phyloP scores from a whole-genome alignment of 2,797 vertebrate species.

The Gymnothorax javanicus region DNA sequence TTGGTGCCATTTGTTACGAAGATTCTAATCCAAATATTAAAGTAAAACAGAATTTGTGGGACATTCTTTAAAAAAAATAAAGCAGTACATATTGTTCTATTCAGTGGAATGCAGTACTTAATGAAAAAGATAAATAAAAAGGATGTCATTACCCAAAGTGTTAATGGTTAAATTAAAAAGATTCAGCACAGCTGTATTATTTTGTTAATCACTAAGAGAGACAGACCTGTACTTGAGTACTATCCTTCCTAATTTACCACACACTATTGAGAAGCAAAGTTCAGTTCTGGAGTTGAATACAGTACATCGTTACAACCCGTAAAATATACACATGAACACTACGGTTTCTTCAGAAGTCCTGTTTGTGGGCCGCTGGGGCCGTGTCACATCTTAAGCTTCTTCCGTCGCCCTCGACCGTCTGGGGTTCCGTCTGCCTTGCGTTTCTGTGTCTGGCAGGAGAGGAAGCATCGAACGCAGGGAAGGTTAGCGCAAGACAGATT shows the following conservation, averaged over 20 bases:
- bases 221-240: conserved; percentile 77
- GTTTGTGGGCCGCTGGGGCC: neutral
- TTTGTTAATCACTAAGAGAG: conserved; percentile 72
- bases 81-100: conserved; percentile 55
- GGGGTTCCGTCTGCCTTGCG: conserved; percentile 89
- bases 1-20: conserved; percentile 63
- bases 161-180: conserved; percentile 81
- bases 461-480: neutral
- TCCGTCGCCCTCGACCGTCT: conserved; percentile 90
- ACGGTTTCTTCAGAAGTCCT: conserved; percentile 60
- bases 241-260: conserved; percentile 79
- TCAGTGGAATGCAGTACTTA: conserved; percentile 76
- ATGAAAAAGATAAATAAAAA: conserved; percentile 76
- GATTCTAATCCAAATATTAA: conserved; percentile 67
- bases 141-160: conserved; percentile 87
- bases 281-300: conserved; percentile 82
- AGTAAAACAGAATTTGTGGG: conserved; percentile 55
- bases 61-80: conserved; percentile 55
- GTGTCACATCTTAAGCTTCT: conserved; percentile 95
- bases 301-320: conserved; percentile 90
- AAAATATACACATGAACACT: conserved; percentile 78
- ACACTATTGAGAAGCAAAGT: conserved; percentile 73
- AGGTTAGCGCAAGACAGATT: neutral
- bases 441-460: conserved; percentile 82
- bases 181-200: conserved; percentile 90